phyloP scores from a whole-genome alignment of 2,113 vertebrate genomes.

The Prionailurus viverrinus region DNA sequence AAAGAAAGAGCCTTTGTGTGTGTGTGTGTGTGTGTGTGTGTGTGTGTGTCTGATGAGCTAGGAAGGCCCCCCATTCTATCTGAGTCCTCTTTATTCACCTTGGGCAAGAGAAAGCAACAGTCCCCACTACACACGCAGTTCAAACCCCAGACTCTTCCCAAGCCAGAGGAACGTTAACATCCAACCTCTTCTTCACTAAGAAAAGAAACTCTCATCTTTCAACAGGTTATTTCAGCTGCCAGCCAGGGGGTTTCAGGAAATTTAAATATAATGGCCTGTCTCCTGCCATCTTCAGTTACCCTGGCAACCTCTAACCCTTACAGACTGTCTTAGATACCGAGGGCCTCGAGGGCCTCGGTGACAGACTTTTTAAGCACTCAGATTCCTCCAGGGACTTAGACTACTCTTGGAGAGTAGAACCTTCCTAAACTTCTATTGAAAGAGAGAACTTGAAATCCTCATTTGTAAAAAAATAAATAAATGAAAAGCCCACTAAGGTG shows the following conservation, averaged over 20 bases:
- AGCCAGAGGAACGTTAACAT: conserved; percentile 42
- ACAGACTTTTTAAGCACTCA: conserved; percentile 15
- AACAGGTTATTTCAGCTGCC: conserved; percentile 28
- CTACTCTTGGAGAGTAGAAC: not conserved
- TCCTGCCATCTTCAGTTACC: conserved; percentile 25
- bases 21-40: too few species aligned
- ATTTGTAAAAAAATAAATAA: not conserved
- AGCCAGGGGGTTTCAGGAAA: not conserved
- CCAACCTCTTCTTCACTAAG: conserved; percentile 14
- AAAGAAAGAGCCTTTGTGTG: not conserved
- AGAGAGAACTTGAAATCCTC: conserved; percentile 5
- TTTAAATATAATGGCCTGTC: conserved; percentile 50
- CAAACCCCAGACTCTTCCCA: not conserved
- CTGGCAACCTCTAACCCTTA: conserved; percentile 27
- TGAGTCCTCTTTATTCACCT: not conserved
- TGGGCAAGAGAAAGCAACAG: not conserved
- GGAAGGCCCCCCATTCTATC: not conserved
- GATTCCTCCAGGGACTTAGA: not conserved
- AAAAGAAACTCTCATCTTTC: conserved; percentile 35
- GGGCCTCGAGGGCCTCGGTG: conserved; percentile 13
- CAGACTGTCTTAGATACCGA: conserved; percentile 14
- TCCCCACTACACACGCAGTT: not conserved
- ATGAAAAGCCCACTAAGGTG: not conserved
- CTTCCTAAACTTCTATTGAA: not conserved
- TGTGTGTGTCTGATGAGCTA: not conserved